These are phyloP conservation scores for Dendroctonus ponderosae DNA, from an alignment of 1,140 invertebrate genomes.

Conservation along the genomic window DNA sequence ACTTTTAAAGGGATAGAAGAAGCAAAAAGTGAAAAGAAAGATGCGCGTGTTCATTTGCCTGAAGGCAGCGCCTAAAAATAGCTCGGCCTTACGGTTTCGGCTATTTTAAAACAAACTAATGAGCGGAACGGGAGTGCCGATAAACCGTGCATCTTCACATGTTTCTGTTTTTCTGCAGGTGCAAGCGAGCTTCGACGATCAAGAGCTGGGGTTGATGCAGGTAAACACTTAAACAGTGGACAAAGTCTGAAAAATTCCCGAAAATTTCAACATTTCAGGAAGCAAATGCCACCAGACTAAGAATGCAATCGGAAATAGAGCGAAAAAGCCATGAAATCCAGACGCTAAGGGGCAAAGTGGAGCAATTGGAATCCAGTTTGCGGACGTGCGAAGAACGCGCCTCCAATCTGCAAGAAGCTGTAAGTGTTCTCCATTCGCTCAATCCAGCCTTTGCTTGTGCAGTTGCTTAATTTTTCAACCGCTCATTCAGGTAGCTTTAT, in stretches of 20 bases:
- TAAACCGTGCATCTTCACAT: too few relatives aligned
- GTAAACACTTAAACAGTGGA: too few relatives aligned
- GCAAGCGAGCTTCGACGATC: constrained; percentile 9
- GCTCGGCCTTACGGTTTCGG: neutral
- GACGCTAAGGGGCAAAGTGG: constrained; percentile 36
- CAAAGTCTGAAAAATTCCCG: too few relatives aligned
- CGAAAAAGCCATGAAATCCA: constrained; percentile 35
- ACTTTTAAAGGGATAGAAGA: too few relatives aligned
- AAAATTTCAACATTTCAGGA: constrained; percentile 20
- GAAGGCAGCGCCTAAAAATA: too few relatives aligned
- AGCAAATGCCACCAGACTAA: constrained; percentile 16
- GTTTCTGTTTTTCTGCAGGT: constrained; percentile 24
- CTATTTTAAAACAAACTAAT: constrained; percentile 3
- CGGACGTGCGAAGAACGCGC: constrained; percentile 40
- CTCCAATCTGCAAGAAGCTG: constrained; percentile 45
- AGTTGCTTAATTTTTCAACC: constrained; percentile 26
- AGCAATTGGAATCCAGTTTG: constrained; percentile 38
- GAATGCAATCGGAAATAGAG: constrained; percentile 27
- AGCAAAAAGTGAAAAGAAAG: neutral
- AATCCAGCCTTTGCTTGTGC: neutral
- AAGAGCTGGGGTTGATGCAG: constrained; percentile 9
- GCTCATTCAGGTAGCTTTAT: constrained; percentile 43
- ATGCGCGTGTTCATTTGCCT: neutral
- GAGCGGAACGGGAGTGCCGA: too few relatives aligned
- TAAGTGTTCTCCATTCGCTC: constrained; percentile 31